Evolutionary conservation across 1,140 invertebrate species (phyloP), one percentile per base, ranked within the genome.

Genomic region (Drosophila melanica): DNA sequence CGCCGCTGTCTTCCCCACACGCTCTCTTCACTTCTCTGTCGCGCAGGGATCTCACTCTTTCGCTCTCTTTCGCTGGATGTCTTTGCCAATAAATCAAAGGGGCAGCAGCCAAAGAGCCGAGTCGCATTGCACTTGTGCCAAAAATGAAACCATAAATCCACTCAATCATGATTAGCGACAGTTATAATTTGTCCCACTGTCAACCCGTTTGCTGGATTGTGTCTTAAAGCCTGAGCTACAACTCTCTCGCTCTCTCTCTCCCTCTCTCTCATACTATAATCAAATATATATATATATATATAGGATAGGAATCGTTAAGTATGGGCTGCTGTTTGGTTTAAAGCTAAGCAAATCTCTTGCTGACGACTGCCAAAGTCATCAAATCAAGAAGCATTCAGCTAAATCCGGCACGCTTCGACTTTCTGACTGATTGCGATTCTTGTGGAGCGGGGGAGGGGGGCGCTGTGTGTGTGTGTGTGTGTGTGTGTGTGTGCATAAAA

Each of bases 311-410:
- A 37, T 48, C 23, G 16, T 41, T 16, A 45, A 12, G 23, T 27
- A 20, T n/a, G 11, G 23, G 11, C 20, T 48, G 45, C 5, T 55
- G 53, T 42, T 55, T 8, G 45, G 45, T 64, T 64, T 42, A 16
- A 20, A 20, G 20, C 50, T 51, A 23, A 11, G 50, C 62, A 77
- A 68, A 77, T 77, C 74, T 77, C 23, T 62, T 50, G 65, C 39
- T 44, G 62, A 79, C 75, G 62, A 79, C 75, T 63, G 58, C 39
- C 62, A 65, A 66, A 79, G 65, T 75, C 71, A 80, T 80, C 78
- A 80, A 80, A 79, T 80, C 77, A 71, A 55, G 51, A 18, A 44
- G 62, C 35, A 65, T 30, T 55, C 23, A 66, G 41, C 50, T 60
- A 79, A 80, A 75, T 75, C 77, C 77, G 47, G 54, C 57, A 69